Evolutionary conservation across 2,113 vertebrate genomes (phyloP), one percentile per base, ranked within the genome.

Genomic region (Bubo blakistoni): DNA sequence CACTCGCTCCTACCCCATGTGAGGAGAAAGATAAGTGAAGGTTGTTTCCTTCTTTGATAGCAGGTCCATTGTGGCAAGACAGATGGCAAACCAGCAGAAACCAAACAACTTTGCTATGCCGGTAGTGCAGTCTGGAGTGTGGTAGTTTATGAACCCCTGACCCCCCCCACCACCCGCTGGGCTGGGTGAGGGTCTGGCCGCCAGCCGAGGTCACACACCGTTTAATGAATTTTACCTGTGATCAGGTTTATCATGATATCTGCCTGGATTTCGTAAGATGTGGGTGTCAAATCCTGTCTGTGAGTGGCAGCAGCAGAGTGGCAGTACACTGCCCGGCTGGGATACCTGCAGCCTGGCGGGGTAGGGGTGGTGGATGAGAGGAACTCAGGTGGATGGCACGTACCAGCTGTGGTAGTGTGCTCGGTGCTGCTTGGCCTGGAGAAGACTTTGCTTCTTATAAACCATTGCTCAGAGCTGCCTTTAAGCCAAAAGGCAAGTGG

Each of bases 391-490:
- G 38, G 62, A 9, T 36, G 54, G 24, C 26, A 88, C 0, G 0
- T 32, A 27, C 8, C 65, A 32, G 36, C 46, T 46, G 1, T 0
- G 0, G 29, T 4, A 8, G 18, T 7, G 65, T 63, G 29, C n/a
- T 82, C 24, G 13, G 72, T 13, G 65, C 63, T 70, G 59, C 52
- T 47, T 65, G 69, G 34, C 61, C 74, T 70, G 54, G 70, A 79
- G 47, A 54, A 36, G 18, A 34, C n/a, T 72, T 71, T 21, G 18
- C 69, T 79, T 13, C 71, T 78, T 59, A 27, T 82, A 62, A 93
- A 19, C 34, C 16, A 24, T 10, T 85, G 46, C 34, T 73, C 18
- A 70, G 65, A 46, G 40, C 34, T 78, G 52, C n/a, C 52, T 76
- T 66, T n/a, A 42, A 76, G 16, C 51, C 62, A 70, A 25, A 49